Evolutionary conservation across 2,113 vertebrate species (phyloP).

Genomic region (Callipepla squamata): DNA sequence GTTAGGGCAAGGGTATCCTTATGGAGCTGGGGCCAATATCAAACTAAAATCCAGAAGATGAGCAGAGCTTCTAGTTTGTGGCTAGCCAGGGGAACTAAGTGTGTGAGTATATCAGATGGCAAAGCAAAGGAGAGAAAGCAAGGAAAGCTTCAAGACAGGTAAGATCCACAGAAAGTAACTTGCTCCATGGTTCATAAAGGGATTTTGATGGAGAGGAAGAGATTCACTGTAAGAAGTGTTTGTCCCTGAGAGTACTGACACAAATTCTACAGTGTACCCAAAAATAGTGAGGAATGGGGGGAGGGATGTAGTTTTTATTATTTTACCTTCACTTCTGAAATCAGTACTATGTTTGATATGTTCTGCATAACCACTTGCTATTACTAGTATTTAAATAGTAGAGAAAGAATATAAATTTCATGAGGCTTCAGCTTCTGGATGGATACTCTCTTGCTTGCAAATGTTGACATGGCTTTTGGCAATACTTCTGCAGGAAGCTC

Average conservation of each 20-base stretch:
- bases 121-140: neutral
- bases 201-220: neutral
- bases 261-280: neutral
- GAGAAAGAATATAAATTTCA: neutral
- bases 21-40: rapidly evolving
- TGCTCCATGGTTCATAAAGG: neutral
- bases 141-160: neutral
- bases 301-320: neutral
- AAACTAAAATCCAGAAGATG: neutral
- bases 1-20: neutral
- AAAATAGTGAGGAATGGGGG: neutral
- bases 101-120: neutral
- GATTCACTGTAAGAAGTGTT: neutral
- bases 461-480: neutral
- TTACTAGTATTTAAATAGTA: neutral
- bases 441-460: neutral
- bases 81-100: neutral
- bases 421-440: neutral
- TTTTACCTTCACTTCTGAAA: neutral
- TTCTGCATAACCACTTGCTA: neutral
- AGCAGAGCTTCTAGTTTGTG: neutral
- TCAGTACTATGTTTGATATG: neutral
- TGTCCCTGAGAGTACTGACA: neutral
- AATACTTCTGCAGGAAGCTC: neutral
- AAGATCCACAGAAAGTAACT: neutral